A percentile compares a stretch with the other conserved stretches of the same genome.
Conservation (phyloP, 2,888 invertebrate genomes). For the Xanthia icteritia region DNA sequence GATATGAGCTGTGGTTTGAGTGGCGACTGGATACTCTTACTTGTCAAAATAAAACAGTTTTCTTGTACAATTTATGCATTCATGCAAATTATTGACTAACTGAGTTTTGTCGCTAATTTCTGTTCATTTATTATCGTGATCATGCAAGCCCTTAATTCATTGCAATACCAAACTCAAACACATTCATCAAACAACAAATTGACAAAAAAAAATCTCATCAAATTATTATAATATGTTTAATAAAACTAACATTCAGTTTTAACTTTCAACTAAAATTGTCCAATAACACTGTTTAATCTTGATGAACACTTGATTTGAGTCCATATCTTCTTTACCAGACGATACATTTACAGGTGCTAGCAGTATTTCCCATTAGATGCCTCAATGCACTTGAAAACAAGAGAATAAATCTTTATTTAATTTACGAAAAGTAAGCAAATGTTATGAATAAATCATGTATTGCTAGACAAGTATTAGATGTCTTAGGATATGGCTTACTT, state of each 20-base stretch:
- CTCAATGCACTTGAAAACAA: slow-evolving; percentile 37
- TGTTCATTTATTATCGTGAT: background rate
- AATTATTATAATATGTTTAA: slow-evolving; percentile 15
- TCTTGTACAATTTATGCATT: slow-evolving; percentile 31
- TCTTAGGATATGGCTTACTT: slow-evolving; percentile 1
- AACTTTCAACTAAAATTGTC: slow-evolving; percentile 27
- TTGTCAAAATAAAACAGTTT: slow-evolving; percentile 46
- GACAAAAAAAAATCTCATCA: too few species aligned
- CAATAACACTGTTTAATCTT: slow-evolving; percentile 42
- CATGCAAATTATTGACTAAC: slow-evolving; percentile 21
- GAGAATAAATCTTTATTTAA: slow-evolving; percentile 33
- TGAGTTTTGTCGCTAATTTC: slow-evolving; percentile 10
- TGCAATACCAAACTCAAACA: too few species aligned
- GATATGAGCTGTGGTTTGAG: slow-evolving; percentile 2
- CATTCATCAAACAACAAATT: too few species aligned
- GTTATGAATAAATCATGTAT: slow-evolving; percentile 35
- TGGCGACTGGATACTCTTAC: slow-evolving; percentile 15
- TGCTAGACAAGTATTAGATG: slow-evolving; percentile 18
- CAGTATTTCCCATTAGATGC: slow-evolving; percentile 41
- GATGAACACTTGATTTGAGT: slow-evolving; percentile 28
- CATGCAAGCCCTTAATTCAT: background rate
- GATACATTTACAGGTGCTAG: slow-evolving; percentile 54
- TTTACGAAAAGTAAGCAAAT: slow-evolving; percentile 42
- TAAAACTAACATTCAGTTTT: slow-evolving; percentile 26
- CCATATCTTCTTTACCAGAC: slow-evolving; percentile 34